Percentiles rank a stretch among this genome's conserved stretches.
phyloP scores from a whole-genome alignment of 2,113 vertebrate species.

The Steatornis caripensis region DNA sequence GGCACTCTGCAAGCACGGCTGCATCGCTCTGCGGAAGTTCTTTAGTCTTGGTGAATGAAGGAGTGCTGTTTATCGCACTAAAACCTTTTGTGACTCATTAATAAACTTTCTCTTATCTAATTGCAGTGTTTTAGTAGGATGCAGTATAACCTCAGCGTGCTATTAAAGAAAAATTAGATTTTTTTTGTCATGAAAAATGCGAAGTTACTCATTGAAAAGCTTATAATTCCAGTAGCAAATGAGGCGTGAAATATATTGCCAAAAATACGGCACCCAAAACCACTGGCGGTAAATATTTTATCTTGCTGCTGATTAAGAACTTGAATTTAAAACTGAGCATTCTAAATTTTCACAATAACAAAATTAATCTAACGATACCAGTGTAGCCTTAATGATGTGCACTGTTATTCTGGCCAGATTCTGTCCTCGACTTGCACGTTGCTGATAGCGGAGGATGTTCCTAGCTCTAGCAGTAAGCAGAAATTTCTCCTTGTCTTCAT shows the following conservation, averaged over 20 bases:
- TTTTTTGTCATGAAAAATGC: slow-evolving; percentile 46
- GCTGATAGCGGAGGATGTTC: neutral
- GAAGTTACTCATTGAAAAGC: slow-evolving; percentile 33
- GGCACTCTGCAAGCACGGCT: neutral
- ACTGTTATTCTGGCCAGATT: neutral
- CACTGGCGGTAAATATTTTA: slow-evolving; percentile 55
- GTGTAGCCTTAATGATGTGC: neutral
- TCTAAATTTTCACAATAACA: slow-evolving; percentile 25
- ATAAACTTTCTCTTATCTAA: slow-evolving; percentile 55
- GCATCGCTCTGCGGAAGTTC: fast-evolving
- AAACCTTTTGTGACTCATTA: slow-evolving; percentile 54
- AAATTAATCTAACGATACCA: neutral
- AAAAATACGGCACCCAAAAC: neutral
- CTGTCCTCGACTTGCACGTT: fast-evolving
- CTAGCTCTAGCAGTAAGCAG: neutral
- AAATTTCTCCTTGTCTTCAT: neutral
- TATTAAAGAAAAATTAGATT: slow-evolving; percentile 53
- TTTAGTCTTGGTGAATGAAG: neutral
- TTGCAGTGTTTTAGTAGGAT: slow-evolving; percentile 4
- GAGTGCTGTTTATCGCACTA: neutral
- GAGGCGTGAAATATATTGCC: slow-evolving; percentile 56
- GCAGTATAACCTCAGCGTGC: neutral
- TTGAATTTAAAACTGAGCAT: slow-evolving; percentile 43
- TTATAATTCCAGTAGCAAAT: slow-evolving; percentile 60
- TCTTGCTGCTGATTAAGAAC: slow-evolving; percentile 55